phyloP scores from a whole-genome alignment of 2,797 vertebrate species.

The Scyliorhinus canicula region DNA sequence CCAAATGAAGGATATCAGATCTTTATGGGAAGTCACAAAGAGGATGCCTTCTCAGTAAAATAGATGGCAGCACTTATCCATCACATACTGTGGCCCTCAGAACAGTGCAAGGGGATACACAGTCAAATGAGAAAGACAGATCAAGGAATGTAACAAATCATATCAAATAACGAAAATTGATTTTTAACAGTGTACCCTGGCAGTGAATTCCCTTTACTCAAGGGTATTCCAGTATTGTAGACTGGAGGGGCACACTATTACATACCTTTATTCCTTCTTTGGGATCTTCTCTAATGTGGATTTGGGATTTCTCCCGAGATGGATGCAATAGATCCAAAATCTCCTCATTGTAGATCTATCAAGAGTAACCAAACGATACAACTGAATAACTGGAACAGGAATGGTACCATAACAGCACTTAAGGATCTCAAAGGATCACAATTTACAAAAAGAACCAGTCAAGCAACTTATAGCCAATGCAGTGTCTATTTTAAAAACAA shows the following conservation, averaged over 20 bases:
- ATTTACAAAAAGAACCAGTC: too few species aligned
- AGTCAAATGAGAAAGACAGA: not conserved
- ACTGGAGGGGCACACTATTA: not conserved
- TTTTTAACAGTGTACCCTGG: not conserved
- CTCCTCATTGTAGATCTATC: slow-evolving; percentile 92
- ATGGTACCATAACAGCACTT: not conserved
- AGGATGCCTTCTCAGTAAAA: not conserved
- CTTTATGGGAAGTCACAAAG: not conserved
- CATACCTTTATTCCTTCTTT: slow-evolving; percentile 92
- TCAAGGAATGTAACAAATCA: not conserved
- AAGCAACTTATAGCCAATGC: not conserved
- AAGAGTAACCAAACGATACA: slow-evolving; percentile 29
- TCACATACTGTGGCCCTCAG: not conserved
- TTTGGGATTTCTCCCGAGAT: slow-evolving; percentile 68
- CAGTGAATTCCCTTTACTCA: not conserved
- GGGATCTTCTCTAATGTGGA: slow-evolving; percentile 87
- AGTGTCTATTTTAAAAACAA: not conserved
- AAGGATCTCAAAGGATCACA: not conserved
- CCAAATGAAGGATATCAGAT: not conserved
- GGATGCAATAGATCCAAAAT: slow-evolving; percentile 81
- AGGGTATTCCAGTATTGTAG: not conserved
- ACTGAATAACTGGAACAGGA: not conserved
- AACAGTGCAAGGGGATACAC: too few species aligned
- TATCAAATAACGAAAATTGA: not conserved
- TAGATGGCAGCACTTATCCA: not conserved